Evolutionary conservation across 2,113 vertebrate genomes (phyloP), one percentile per base, ranked within the genome.

Genomic region (Agapornis roseicollis): DNA sequence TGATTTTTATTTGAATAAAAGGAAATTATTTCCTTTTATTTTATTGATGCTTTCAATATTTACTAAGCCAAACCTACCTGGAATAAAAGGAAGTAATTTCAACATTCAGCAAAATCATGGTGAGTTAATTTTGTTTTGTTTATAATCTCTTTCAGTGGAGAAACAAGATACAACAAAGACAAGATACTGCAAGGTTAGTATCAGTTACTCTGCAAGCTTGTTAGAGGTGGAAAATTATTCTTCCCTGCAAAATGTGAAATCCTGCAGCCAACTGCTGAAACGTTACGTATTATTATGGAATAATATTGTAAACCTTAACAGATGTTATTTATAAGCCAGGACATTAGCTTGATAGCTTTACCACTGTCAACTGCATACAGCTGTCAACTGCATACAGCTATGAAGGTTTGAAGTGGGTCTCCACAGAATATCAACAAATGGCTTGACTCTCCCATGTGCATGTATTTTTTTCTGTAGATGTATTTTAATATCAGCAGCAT

Each of bases 91-190:
- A n/a, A n/a, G n/a, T n/a, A n/a, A n/a, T n/a, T n/a, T n/a, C n/a
- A n/a, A 92, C 56, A 29, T 55, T 17, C 17, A 29, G 10, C 90
- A 82, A 86, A 80, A 42, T 68, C 6, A 33, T 12, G 29, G 68
- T 31, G 90, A 96, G 63, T 88, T 56, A 93, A 44, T 44, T 80
- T 33, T 58, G 74, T 41, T 42, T 39, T 78, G 5, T 85, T 73
- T 82, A 12, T 85, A 18, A 66, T 95, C 39, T 97, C 4, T 98
- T 98, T 93, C 94, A 99, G 99, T 98, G 99, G 99, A 53, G 99
- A 99, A 97, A 99, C 99, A 16, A 98, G 98, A 85, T 98, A 98
- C 98, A 99, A 99, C 97, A 99, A 98, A 97, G 98, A 99, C 53
- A 99, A 98, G 97, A 97, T 99, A 93, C 94, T 99, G 35, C 99